Conservation (phyloP, 2,888 invertebrate genomes). For the Lomographa bimaculata region DNA sequence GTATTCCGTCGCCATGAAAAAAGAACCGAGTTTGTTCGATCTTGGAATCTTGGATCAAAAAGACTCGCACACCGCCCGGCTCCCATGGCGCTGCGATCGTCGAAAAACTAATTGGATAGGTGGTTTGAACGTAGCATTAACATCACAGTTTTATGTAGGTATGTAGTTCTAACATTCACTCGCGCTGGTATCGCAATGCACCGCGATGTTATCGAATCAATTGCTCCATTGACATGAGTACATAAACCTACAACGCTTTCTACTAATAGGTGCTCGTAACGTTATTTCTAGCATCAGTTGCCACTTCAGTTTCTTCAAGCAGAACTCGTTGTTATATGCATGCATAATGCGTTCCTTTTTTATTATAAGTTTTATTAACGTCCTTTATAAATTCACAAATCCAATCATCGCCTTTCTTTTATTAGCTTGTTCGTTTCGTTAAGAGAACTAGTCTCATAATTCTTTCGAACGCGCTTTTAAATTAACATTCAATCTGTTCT, state of each 20-base stretch:
- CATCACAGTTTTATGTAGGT: conserved; percentile 56
- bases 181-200: not conserved
- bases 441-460: conserved; percentile 10
- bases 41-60: too few relatives aligned
- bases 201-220: conserved; percentile 19
- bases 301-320: conserved; percentile 6
- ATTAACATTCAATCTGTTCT: conserved; percentile 20
- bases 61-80: conserved; percentile 65
- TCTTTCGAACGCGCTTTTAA: conserved; percentile 5
- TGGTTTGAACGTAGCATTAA: conserved; percentile 43
- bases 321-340: conserved; percentile 1
- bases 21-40: too few relatives aligned
- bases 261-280: conserved; percentile 7
- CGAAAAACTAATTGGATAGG: conserved; percentile 67
- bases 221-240: conserved; percentile 24
- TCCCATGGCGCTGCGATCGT: conserved; percentile 56
- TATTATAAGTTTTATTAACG: too few relatives aligned
- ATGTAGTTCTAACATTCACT: too few relatives aligned
- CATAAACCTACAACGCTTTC: conserved; percentile 17
- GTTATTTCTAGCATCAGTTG: conserved; percentile 1
- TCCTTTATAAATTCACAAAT: too few relatives aligned
- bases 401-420: conserved; percentile 1
- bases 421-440: conserved; percentile 1
- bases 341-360: too few relatives aligned
- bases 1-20: conserved; percentile 61